A percentile compares a stretch with the other conserved stretches of the same genome.
These are phyloP conservation scores for Nannobrachium achirus DNA, from an alignment of 2,113 vertebrate species.

Conservation along the genomic window DNA sequence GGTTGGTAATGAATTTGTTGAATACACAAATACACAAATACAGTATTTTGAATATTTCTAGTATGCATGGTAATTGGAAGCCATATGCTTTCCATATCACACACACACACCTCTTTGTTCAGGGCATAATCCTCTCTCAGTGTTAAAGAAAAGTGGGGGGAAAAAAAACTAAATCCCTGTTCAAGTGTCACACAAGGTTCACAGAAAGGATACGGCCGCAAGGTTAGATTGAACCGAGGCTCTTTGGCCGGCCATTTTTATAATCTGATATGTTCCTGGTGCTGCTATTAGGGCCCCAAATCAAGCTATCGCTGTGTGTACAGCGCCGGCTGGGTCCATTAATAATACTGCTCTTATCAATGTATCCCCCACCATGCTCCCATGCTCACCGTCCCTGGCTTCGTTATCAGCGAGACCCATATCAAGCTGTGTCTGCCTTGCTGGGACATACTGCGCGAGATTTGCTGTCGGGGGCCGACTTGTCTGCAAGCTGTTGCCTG, in stretches of 20 bases:
- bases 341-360: slow-evolving; percentile 74
- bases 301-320: slow-evolving; percentile 68
- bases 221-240: slow-evolving; percentile 71
- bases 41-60: not conserved
- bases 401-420: slow-evolving; percentile 72
- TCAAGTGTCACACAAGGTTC: slow-evolving; percentile 27
- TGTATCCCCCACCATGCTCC: slow-evolving; percentile 35
- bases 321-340: slow-evolving; percentile 64
- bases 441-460: slow-evolving; percentile 62
- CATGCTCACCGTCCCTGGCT: slow-evolving; percentile 63
- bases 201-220: slow-evolving; percentile 58
- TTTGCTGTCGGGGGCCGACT: slow-evolving; percentile 59
- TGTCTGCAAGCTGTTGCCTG: slow-evolving; percentile 65
- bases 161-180: slow-evolving; percentile 61
- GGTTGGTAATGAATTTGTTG: not conserved
- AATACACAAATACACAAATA: too few relatives aligned
- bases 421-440: slow-evolving; percentile 72
- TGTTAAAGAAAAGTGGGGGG: not conserved
- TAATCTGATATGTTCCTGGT: slow-evolving; percentile 67
- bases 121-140: slow-evolving; percentile 30
- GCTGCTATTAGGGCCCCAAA: slow-evolving; percentile 60
- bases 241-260: slow-evolving; percentile 47
- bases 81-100: not conserved
- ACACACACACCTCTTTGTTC: slow-evolving; percentile 28
- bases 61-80: not conserved